Conservation (phyloP, 2,113 vertebrate species). For the Indicator indicator region DNA sequence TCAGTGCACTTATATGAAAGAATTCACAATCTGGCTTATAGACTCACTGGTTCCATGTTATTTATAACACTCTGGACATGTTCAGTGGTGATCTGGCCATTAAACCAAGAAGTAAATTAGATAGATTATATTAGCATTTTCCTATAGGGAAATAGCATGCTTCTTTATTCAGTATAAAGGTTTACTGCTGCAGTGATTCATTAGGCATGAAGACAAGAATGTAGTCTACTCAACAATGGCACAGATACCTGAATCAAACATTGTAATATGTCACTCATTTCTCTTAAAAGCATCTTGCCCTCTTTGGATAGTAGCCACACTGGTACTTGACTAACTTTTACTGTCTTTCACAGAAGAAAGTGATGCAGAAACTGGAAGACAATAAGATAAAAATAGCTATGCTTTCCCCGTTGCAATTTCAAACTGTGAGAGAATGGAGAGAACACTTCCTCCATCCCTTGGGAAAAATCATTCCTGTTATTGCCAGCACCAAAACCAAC, state of each 20-base stretch:
- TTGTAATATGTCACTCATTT: constrained; percentile 17
- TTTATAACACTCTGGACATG: background rate
- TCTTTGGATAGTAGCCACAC: background rate
- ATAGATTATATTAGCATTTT: background rate
- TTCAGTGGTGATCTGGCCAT: background rate
- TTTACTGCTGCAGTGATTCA: background rate
- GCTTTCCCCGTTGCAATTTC: constrained; percentile 8
- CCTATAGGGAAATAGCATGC: background rate
- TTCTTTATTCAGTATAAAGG: background rate
- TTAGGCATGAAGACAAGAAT: constrained; percentile 10
- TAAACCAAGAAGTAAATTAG: background rate
- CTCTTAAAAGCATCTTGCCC: constrained; percentile 9
- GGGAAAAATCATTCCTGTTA: background rate
- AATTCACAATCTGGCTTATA: background rate
- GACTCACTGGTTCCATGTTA: background rate
- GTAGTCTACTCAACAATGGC: background rate
- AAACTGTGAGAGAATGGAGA: constrained; percentile 23
- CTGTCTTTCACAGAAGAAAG: constrained; percentile 40
- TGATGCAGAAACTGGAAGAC: background rate
- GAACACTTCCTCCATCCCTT: background rate
- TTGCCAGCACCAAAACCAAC: constrained; percentile 1
- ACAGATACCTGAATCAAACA: background rate
- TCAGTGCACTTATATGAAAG: background rate
- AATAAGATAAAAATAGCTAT: constrained; percentile 26
- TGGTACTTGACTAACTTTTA: constrained; percentile 12